Evolutionary conservation across 2,888 invertebrate genomes (phyloP).

Genomic region (Nephrotoma guestfalica): DNA sequence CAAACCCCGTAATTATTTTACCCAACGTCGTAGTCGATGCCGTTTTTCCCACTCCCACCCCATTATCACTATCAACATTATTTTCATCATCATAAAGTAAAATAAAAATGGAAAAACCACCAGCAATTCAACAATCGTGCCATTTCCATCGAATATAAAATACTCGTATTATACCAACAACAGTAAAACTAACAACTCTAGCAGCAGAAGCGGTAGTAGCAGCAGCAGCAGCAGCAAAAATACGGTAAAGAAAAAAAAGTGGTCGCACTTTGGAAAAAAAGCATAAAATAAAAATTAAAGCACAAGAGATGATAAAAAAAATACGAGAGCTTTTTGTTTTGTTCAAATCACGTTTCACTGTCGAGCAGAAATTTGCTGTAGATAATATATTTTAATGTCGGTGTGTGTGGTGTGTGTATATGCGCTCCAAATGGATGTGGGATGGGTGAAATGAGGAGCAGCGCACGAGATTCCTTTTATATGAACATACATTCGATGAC

Average conservation of each 20-base stretch:
- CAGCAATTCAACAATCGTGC: background rate
- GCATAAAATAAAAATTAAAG: background rate
- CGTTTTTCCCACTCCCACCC: background rate
- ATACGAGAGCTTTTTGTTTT: background rate
- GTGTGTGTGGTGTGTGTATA: background rate
- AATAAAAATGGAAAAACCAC: background rate
- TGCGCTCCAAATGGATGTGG: background rate
- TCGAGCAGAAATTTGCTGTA: background rate
- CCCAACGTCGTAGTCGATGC: background rate
- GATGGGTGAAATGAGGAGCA: background rate
- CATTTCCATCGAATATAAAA: background rate
- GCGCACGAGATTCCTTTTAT: background rate
- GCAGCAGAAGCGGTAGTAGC: background rate
- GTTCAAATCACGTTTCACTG: background rate
- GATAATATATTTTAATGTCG: background rate
- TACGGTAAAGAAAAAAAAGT: background rate
- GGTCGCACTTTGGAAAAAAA: background rate
- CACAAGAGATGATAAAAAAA: background rate
- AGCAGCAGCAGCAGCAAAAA: background rate
- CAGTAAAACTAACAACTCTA: background rate
- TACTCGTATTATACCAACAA: background rate
- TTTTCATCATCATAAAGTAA: background rate
- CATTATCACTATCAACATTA: background rate
- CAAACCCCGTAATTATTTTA: background rate
- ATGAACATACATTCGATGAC: background rate